Conservation (phyloP, 2,797 vertebrate species). For the Loriculus beryllinus region DNA sequence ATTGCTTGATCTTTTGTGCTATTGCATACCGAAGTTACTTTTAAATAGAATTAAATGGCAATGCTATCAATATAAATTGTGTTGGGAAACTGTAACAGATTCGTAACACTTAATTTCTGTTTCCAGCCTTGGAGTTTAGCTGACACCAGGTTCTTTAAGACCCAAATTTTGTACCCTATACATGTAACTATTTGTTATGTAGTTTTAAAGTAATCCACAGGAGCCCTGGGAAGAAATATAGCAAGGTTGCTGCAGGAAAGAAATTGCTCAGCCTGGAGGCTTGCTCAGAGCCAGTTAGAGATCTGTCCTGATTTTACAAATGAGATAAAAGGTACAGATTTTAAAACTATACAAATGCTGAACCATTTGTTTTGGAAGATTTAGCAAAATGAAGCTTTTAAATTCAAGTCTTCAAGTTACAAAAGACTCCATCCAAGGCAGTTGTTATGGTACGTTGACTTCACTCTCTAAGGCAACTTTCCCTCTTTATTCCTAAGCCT, state of each 20-base stretch:
- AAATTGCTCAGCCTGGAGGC: not conserved
- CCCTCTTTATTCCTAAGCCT: not conserved
- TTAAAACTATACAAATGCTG: constrained; percentile 8
- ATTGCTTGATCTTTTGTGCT: not conserved
- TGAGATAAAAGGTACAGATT: constrained; percentile 8
- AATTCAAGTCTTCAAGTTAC: not conserved
- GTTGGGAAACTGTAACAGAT: not conserved
- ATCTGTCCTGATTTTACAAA: not conserved
- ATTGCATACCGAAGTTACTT: not conserved
- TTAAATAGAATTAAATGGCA: not conserved
- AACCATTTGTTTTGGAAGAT: constrained; percentile 5
- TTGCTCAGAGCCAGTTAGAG: not conserved
- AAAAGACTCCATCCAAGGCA: not conserved
- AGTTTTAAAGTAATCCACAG: not conserved
- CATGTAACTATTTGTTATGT: not conserved
- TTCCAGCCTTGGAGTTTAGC: constrained; percentile 16
- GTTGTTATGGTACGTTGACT: not conserved
- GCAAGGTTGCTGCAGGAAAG: not conserved
- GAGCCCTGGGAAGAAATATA: not conserved
- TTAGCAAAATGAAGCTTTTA: constrained; percentile 12
- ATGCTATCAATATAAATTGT: not conserved
- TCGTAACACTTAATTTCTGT: constrained; percentile 14
- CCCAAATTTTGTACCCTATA: not conserved
- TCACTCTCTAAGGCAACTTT: constrained; percentile 10
- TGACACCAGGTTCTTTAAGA: not conserved